phyloP scores from a whole-genome alignment of 2,888 invertebrate genomes.

The Protonemura montana region DNA sequence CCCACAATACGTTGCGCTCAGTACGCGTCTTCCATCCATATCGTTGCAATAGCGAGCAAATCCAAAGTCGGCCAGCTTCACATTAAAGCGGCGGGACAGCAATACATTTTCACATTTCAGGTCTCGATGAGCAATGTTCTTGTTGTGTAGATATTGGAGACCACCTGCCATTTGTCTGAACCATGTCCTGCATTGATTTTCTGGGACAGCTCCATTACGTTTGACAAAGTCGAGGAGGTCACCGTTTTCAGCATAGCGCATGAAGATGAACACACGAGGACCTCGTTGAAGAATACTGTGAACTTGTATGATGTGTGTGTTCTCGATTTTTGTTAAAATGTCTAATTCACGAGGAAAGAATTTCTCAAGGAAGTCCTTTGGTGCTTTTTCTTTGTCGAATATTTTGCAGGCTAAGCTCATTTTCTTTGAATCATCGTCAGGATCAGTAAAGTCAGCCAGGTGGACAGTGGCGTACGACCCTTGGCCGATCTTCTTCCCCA shows the following conservation, averaged over 20 bases:
- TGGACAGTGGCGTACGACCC: slow-evolving; percentile 92
- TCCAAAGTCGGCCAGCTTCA: slow-evolving; percentile 94
- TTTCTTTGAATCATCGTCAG: slow-evolving; percentile 72
- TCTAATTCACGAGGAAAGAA: slow-evolving; percentile 94
- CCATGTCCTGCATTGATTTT: slow-evolving; percentile 82
- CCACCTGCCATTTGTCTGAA: slow-evolving; percentile 87
- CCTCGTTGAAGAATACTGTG: slow-evolving; percentile 86
- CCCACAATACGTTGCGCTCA: slow-evolving; percentile 94
- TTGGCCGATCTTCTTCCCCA: slow-evolving; percentile 88
- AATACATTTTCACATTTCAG: slow-evolving; percentile 94
- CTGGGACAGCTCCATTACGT: slow-evolving; percentile 77
- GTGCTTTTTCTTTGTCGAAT: slow-evolving; percentile 88
- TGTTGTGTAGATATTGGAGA: slow-evolving; percentile 81
- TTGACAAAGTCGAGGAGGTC: slow-evolving; percentile 87
- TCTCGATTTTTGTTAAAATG: slow-evolving; percentile 86
- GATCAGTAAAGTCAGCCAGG: slow-evolving; percentile 81
- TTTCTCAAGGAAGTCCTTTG: slow-evolving; percentile 87
- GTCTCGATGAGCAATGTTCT: slow-evolving; percentile 88
- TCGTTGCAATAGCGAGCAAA: slow-evolving; percentile 86
- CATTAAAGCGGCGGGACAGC: slow-evolving; percentile 82
- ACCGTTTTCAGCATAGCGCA: slow-evolving; percentile 91
- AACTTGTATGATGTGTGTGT: slow-evolving; percentile 89
- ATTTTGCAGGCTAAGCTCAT: slow-evolving; percentile 88
- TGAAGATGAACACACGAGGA: slow-evolving; percentile 86
- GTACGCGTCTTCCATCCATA: slow-evolving; percentile 73